These are phyloP conservation scores for Acleris holmiana DNA, from an alignment of 2,888 invertebrate species.

Conservation along the genomic window DNA sequence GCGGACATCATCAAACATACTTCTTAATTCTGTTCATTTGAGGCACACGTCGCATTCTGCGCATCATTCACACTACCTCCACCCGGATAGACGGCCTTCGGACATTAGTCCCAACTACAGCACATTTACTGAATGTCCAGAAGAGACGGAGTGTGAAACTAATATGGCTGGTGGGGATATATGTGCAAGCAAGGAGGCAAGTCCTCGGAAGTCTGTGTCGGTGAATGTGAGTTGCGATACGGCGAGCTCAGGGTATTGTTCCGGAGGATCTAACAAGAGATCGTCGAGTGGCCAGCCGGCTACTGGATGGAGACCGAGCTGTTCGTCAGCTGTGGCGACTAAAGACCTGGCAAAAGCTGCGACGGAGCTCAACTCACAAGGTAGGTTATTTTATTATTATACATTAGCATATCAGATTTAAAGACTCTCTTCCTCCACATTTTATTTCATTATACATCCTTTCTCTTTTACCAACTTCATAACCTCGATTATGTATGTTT, in stretches of 20 bases:
- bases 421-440: no score
- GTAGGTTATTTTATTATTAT: conserved; percentile 67
- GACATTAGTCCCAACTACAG: conserved; percentile 81
- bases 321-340: conserved; percentile 84
- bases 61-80: conserved; percentile 84
- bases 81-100: conserved; percentile 76
- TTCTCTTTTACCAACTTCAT: no score
- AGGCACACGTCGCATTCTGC: conserved; percentile 90
- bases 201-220: conserved; percentile 78
- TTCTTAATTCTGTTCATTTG: conserved; percentile 93
- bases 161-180: conserved; percentile 74
- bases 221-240: conserved; percentile 81
- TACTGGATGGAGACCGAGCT: conserved; percentile 84
- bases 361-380: conserved; percentile 88
- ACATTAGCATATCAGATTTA: background rate
- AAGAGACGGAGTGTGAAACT: conserved; percentile 75
- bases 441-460: background rate
- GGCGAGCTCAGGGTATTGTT: conserved; percentile 79
- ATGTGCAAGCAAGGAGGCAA: conserved; percentile 77
- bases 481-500: no score
- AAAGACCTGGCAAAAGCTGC: conserved; percentile 86
- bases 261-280: conserved; percentile 78
- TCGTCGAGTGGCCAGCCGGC: conserved; percentile 80
- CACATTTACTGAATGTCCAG: conserved; percentile 79
- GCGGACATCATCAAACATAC: conserved; percentile 93